Conservation (phyloP, 2,888 invertebrate species). For the Gnatocerus cornutus region DNA sequence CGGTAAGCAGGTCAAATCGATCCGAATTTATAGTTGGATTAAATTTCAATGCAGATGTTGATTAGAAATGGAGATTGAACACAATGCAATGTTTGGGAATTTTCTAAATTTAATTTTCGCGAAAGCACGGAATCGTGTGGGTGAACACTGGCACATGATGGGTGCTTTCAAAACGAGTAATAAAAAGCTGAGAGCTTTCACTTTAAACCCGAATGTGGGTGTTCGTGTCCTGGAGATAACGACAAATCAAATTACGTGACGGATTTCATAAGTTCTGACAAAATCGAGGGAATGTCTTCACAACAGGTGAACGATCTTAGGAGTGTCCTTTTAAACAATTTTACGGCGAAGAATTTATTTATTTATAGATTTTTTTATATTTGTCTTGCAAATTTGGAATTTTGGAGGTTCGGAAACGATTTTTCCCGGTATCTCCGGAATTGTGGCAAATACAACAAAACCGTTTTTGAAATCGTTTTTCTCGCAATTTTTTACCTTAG, state of each 20-base stretch:
- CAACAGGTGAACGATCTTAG: constrained; percentile 38
- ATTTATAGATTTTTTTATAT: no score
- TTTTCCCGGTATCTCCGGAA: no score
- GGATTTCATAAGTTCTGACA: constrained; percentile 21
- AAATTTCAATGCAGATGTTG: constrained; percentile 11
- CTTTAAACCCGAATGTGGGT: constrained; percentile 29
- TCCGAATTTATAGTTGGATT: constrained; percentile 3
- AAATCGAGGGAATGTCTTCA: constrained; percentile 11
- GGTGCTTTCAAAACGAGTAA: constrained; percentile 29
- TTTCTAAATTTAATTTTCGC: constrained; percentile 9
- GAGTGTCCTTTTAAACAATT: no score
- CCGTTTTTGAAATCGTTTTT: no score
- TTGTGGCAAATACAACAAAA: no score
- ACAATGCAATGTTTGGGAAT: neutral
- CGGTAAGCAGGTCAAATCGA: constrained; percentile 10
- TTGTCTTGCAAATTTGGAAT: no score
- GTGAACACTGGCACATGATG: constrained; percentile 5
- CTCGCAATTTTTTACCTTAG: no score
- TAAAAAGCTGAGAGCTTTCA: constrained; percentile 36
- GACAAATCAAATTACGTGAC: constrained; percentile 41
- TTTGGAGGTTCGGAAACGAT: no score
- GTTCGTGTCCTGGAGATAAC: constrained; percentile 36
- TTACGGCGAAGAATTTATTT: no score
- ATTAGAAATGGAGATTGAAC: neutral
- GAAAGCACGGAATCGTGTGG: neutral